Evolutionary conservation across 2,113 vertebrate genomes (phyloP).

Genomic region (Ia io): DNA sequence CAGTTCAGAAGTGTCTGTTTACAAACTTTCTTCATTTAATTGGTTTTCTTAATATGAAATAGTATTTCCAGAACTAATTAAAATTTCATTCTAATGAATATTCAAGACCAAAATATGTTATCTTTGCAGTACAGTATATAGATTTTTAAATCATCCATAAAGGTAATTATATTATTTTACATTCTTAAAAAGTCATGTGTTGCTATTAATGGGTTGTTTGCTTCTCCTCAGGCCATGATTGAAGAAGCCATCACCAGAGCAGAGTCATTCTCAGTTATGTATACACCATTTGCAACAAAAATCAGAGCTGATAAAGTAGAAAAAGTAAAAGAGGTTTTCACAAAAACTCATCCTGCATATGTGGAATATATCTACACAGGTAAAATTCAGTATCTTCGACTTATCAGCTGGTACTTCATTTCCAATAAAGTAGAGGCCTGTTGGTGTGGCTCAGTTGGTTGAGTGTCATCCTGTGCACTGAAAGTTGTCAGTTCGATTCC

Average conservation of each 20-base stretch:
- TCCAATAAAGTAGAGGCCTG: background rate
- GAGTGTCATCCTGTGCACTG: background rate
- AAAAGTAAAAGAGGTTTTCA: conserved; percentile 80
- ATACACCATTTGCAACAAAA: conserved; percentile 80
- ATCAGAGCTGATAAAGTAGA: conserved; percentile 73
- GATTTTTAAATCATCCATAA: conserved; percentile 81
- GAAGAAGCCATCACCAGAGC: conserved; percentile 80
- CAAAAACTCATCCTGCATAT: conserved; percentile 77
- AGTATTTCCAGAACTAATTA: conserved; percentile 84
- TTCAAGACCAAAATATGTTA: conserved; percentile 83
- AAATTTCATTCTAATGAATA: conserved; percentile 84
- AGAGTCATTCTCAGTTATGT: conserved; percentile 81
- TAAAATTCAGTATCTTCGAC: conserved; percentile 45
- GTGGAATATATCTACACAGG: conserved; percentile 82
- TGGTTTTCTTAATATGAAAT: conserved; percentile 81
- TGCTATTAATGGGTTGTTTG: conserved; percentile 36
- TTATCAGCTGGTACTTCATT: background rate
- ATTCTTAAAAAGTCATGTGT: conserved; percentile 60
- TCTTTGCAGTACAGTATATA: conserved; percentile 83
- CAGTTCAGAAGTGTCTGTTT: conserved; percentile 76
- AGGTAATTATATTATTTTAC: conserved; percentile 70
- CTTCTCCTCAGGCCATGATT: conserved; percentile 81
- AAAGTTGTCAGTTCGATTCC: background rate
- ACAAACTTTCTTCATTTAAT: conserved; percentile 82
- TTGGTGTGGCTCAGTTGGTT: background rate